A percentile compares a stretch with the other conserved stretches of the same genome.
Evolutionary conservation across 2,797 vertebrate genomes (phyloP).

Genomic region (Phrynocephalus forsythii): DNA sequence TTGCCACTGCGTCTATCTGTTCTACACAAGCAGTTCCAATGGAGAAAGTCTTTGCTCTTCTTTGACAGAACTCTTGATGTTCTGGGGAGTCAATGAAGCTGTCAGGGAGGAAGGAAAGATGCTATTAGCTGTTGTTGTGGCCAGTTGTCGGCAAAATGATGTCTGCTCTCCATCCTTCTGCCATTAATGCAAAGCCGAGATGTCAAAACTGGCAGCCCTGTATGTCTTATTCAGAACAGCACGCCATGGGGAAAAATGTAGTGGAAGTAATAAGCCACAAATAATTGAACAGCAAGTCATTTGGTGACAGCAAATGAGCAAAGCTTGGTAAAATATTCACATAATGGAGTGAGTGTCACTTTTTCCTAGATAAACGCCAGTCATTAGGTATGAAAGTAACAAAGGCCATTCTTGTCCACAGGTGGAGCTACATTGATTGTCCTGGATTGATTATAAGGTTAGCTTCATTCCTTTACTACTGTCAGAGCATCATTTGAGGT

Average conservation of each 20-base stretch:
- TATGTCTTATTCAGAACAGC: constrained; percentile 46
- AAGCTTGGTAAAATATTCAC: not conserved
- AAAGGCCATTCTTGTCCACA: constrained; percentile 5
- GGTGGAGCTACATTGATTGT: not conserved
- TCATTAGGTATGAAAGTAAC: constrained; percentile 1
- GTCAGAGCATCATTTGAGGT: not conserved
- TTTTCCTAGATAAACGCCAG: constrained; percentile 17
- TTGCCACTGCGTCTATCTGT: not conserved
- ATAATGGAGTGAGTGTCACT: not conserved
- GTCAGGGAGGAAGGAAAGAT: constrained; percentile 17
- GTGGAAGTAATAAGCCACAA: constrained; percentile 57
- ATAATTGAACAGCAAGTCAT: constrained; percentile 41
- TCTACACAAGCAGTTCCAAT: not conserved
- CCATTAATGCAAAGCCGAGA: constrained; percentile 26
- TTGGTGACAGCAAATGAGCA: constrained; percentile 24
- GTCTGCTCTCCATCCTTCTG: constrained; percentile 39
- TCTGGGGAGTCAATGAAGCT: constrained; percentile 13
- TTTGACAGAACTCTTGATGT: constrained; percentile 35
- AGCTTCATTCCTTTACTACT: not conserved
- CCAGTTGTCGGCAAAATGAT: constrained; percentile 17
- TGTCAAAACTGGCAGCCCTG: constrained; percentile 58
- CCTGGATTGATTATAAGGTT: constrained; percentile 8
- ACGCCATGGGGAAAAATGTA: constrained; percentile 45
- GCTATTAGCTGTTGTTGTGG: constrained; percentile 33
- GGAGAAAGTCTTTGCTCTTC: not conserved